phyloP scores from a whole-genome alignment of 1,140 invertebrate genomes.

The Trichomalopsis sarcophagae region DNA sequence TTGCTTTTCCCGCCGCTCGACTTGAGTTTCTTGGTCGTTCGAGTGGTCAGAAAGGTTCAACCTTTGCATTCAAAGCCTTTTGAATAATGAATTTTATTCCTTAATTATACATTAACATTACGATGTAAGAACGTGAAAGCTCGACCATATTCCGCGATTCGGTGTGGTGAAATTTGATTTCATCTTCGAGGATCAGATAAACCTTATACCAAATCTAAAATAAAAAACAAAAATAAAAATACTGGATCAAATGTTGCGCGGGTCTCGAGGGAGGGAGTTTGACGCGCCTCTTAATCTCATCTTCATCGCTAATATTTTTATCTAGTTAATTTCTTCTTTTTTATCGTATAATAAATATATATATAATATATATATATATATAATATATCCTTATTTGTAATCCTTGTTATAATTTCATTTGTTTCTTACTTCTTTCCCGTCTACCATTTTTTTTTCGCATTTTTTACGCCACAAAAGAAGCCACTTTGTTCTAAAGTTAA shows the following conservation, averaged over 20 bases:
- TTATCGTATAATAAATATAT: conserved; percentile 73
- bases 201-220: background rate
- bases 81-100: background rate
- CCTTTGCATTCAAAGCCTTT: background rate
- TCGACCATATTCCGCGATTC: background rate
- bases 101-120: background rate
- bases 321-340: conserved; percentile 64
- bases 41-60: conserved; percentile 11
- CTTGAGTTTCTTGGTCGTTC: conserved; percentile 43
- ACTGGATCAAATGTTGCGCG: conserved; percentile 23
- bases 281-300: conserved; percentile 54
- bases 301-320: conserved; percentile 63
- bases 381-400: conserved; percentile 70
- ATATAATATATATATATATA: conserved; percentile 67
- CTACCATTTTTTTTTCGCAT: background rate
- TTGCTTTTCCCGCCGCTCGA: conserved; percentile 23
- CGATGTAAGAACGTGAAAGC: background rate
- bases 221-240: conserved; percentile 14
- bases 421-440: conserved; percentile 52
- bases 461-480: conserved; percentile 56
- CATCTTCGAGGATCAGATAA: background rate
- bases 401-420: conserved; percentile 70
- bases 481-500: conserved; percentile 58
- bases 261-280: conserved; percentile 47
- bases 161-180: background rate